Percentiles rank a stretch among this genome's conserved stretches.
Conservation (phyloP, 2,797 vertebrate genomes). For the Cygnus olor region DNA sequence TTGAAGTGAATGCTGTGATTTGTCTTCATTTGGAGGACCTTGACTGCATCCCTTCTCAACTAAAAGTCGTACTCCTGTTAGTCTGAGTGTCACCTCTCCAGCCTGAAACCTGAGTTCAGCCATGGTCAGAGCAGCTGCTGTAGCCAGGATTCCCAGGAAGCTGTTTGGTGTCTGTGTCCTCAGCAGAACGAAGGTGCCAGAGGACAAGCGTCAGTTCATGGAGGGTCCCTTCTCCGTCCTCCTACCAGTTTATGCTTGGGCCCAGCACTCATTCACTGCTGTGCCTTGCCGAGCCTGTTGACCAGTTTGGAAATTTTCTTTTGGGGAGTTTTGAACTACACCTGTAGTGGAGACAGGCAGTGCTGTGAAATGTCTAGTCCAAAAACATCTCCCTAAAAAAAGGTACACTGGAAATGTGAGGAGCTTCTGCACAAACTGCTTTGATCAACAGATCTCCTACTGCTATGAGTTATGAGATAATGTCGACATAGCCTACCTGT, state of each 20-base stretch:
- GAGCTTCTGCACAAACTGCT: not conserved
- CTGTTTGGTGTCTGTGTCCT: not conserved
- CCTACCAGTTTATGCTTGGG: not conserved
- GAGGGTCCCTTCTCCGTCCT: not conserved
- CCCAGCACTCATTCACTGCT: not conserved
- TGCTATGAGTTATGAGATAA: not conserved
- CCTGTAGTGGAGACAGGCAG: not conserved
- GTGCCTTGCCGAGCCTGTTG: not conserved
- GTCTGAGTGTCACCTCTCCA: not conserved
- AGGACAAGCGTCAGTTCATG: not conserved
- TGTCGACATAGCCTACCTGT: not conserved
- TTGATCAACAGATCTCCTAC: not conserved
- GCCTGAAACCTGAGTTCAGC: not conserved
- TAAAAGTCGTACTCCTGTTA: not conserved
- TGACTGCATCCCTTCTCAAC: not conserved
- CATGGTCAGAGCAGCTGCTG: not conserved
- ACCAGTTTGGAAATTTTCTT: not conserved
- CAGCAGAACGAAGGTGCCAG: not conserved
- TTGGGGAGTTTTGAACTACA: not conserved
- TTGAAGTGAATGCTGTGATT: not conserved
- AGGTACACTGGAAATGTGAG: not conserved
- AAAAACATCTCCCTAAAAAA: not conserved
- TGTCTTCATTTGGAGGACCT: not conserved
- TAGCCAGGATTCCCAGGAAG: not conserved
- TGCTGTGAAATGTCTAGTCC: not conserved